Conservation (phyloP, 2,797 vertebrate genomes). For the Dermochelys coriacea region DNA sequence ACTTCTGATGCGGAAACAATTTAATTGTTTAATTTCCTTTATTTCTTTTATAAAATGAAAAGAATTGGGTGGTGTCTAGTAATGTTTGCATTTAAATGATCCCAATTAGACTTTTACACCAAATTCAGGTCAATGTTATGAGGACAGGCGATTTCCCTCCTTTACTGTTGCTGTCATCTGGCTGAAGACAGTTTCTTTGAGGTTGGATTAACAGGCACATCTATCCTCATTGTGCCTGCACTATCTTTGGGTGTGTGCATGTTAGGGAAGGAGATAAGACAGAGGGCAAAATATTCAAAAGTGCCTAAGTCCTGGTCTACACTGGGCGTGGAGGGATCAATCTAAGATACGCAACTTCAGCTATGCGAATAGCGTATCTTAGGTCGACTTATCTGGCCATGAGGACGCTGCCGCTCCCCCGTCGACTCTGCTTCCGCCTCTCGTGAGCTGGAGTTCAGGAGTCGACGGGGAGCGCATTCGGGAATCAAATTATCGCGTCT, state of each 20-base stretch:
- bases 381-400: too few relatives aligned
- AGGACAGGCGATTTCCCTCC: neutral
- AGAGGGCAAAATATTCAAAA: neutral
- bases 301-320: neutral
- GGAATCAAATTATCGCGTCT: too few relatives aligned
- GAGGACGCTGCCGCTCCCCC: too few relatives aligned
- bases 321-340: too few relatives aligned
- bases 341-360: too few relatives aligned
- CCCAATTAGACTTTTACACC: neutral
- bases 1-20: too few relatives aligned
- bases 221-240: neutral
- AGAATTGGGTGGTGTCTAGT: neutral
- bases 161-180: neutral
- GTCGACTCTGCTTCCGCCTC: too few relatives aligned
- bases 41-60: neutral
- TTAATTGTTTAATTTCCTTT: neutral
- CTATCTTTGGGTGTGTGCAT: rapidly evolving
- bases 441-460: too few relatives aligned
- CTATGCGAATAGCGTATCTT: too few relatives aligned
- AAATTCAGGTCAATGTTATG: neutral
- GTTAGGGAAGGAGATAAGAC: neutral
- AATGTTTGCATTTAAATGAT: rapidly evolving
- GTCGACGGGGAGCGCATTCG: too few relatives aligned
- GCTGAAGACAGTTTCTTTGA: neutral
- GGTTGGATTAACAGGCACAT: neutral